Percentiles rank a stretch among this genome's conserved stretches.
These are phyloP conservation scores for Drymodes brunneopygia DNA, from an alignment of 2,113 vertebrate species.

Conservation along the genomic window DNA sequence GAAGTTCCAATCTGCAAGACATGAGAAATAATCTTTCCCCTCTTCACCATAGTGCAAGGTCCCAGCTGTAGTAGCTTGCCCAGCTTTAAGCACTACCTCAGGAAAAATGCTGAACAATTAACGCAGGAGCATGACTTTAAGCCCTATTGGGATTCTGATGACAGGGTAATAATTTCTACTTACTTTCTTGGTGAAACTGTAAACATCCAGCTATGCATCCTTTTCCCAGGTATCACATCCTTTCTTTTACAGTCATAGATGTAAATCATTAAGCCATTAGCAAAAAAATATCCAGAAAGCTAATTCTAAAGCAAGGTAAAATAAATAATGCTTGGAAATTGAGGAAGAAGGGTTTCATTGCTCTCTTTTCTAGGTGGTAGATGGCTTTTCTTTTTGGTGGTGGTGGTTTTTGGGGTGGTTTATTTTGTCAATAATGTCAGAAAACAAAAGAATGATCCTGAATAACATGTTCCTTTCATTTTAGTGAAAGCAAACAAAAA, in stretches of 20 bases:
- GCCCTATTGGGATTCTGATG: neutral
- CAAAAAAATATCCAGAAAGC: neutral
- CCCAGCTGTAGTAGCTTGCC: neutral
- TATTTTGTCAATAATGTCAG: neutral
- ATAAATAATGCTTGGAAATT: neutral
- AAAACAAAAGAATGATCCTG: neutral
- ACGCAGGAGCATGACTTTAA: neutral
- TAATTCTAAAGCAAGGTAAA: neutral
- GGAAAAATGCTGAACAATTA: neutral
- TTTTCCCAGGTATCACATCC: neutral
- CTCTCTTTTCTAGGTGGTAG: neutral
- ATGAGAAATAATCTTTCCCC: neutral
- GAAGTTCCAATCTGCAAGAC: neutral
- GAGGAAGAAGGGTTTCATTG: neutral
- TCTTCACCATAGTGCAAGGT: neutral
- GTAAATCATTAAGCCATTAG: neutral
- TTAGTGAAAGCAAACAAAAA: neutral
- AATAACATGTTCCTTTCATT: neutral
- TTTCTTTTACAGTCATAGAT: neutral
- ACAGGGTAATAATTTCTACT: neutral
- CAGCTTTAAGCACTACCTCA: neutral
- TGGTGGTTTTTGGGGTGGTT: neutral
- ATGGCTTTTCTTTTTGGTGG: neutral
- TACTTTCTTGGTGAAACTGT: neutral
- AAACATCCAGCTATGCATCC: neutral